These are phyloP conservation scores for Esperia sulphurella DNA, from an alignment of 2,888 invertebrate genomes.

Conservation along the genomic window DNA sequence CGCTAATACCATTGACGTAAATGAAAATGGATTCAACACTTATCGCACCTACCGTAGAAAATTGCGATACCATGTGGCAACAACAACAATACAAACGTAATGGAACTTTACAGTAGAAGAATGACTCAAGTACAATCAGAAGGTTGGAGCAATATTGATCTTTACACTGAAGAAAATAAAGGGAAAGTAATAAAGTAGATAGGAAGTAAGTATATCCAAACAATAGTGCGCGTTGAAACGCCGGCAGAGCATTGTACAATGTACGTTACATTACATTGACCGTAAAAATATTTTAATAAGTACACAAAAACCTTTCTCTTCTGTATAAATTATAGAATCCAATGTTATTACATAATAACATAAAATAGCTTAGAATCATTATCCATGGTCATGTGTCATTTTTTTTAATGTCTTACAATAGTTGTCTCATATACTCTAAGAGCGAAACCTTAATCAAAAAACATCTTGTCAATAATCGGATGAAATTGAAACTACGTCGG, in stretches of 20 bases:
- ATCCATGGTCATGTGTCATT: too few relatives aligned
- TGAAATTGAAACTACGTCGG: too few relatives aligned
- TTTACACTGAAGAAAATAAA: constrained; percentile 1
- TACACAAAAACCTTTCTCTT: too few relatives aligned
- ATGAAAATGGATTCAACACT: not conserved
- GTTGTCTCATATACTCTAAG: too few relatives aligned
- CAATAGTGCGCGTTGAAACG: constrained; percentile 6
- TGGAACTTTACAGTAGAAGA: constrained; percentile 6
- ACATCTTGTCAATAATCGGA: too few relatives aligned
- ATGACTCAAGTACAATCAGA: constrained; percentile 1
- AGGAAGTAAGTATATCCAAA: constrained; percentile 4
- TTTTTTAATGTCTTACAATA: too few relatives aligned
- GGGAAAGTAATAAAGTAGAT: constrained; percentile 3
- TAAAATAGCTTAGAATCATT: too few relatives aligned
- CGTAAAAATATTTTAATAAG: constrained; percentile 2
- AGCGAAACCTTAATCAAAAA: too few relatives aligned
- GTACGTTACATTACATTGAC: constrained; percentile 6
- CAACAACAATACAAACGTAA: constrained; percentile 10
- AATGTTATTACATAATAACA: too few relatives aligned
- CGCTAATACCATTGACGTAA: not conserved
- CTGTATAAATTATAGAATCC: too few relatives aligned
- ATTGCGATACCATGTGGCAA: constrained; percentile 10
- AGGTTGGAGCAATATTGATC: not conserved
- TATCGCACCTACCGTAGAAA: constrained; percentile 5
- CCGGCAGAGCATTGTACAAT: constrained; percentile 6